Evolutionary conservation across 2,888 invertebrate genomes (phyloP).

Genomic region (Ariolimax columbianus): DNA sequence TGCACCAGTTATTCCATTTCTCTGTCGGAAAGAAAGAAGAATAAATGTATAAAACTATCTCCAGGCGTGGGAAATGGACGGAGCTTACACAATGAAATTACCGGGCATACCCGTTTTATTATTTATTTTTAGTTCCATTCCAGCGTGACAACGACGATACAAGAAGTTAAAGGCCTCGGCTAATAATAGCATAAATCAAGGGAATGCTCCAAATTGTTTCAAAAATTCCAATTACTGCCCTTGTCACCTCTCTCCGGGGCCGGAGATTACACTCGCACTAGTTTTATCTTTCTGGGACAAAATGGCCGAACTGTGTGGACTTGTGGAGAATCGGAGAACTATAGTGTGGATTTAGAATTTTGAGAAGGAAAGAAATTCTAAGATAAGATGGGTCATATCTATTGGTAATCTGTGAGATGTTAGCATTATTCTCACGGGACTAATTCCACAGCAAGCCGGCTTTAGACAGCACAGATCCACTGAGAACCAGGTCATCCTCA

Average conservation of each 20-base stretch:
- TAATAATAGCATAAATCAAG: constrained; percentile 42
- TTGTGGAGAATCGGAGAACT: not conserved
- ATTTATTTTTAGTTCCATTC: no score
- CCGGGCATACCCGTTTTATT: not conserved
- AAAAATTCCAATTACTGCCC: constrained; percentile 30
- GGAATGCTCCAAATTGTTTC: constrained; percentile 32
- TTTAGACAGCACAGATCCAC: no score
- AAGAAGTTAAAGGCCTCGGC: not conserved
- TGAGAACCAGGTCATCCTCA: no score
- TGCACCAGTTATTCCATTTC: no score
- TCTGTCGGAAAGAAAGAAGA: no score
- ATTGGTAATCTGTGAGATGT: no score
- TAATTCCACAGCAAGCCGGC: no score
- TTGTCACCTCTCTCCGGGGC: constrained; percentile 30
- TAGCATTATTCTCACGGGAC: no score
- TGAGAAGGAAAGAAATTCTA: no score
- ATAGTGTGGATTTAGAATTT: not conserved
- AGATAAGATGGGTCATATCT: no score
- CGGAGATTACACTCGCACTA: constrained; percentile 39
- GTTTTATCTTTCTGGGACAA: constrained; percentile 28
- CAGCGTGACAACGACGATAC: not conserved
- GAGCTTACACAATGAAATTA: not conserved
- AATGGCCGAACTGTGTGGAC: constrained; percentile 3
- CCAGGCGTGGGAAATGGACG: not conserved
- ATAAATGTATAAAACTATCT: no score